A percentile compares a stretch with the other conserved stretches of the same genome.
Evolutionary conservation across 2,113 vertebrate species (phyloP).

Genomic region (Pachycephala philippinensis): DNA sequence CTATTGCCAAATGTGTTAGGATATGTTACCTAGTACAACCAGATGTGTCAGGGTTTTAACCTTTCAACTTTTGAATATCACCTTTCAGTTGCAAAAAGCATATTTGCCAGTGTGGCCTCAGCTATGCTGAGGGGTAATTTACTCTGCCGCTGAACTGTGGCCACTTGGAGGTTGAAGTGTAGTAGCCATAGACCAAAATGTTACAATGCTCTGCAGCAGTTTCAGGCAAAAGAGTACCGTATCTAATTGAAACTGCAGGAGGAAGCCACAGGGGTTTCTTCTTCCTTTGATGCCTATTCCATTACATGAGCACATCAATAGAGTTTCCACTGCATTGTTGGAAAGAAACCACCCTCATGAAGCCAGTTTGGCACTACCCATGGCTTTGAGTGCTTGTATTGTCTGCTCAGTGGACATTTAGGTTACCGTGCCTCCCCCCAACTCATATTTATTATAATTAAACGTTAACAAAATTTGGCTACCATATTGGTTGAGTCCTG

Average conservation of each 20-base stretch:
- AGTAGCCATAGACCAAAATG: not conserved
- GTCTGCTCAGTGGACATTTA: not conserved
- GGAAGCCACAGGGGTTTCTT: constrained; percentile 9
- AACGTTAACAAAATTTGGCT: not conserved
- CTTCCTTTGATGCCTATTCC: constrained; percentile 34
- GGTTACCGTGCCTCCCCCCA: not conserved
- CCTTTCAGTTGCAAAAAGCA: not conserved
- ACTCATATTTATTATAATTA: constrained; percentile 12
- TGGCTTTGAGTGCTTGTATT: not conserved
- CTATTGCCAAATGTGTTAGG: not conserved
- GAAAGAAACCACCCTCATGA: constrained; percentile 14
- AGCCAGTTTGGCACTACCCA: not conserved
- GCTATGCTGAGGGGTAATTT: not conserved
- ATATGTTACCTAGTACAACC: not conserved
- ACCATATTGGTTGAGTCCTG: constrained; percentile 42
- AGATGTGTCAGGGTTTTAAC: not conserved
- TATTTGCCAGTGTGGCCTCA: not conserved
- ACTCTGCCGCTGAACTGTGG: not conserved
- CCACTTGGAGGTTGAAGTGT: not conserved
- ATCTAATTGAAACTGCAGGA: constrained; percentile 24
- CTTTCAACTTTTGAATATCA: not conserved
- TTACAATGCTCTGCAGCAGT: not conserved
- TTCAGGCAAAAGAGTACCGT: not conserved
- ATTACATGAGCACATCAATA: not conserved
- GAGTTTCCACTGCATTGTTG: not conserved